Evolutionary conservation across 2,888 invertebrate genomes (phyloP).

Genomic region (Lottia gigantea): DNA sequence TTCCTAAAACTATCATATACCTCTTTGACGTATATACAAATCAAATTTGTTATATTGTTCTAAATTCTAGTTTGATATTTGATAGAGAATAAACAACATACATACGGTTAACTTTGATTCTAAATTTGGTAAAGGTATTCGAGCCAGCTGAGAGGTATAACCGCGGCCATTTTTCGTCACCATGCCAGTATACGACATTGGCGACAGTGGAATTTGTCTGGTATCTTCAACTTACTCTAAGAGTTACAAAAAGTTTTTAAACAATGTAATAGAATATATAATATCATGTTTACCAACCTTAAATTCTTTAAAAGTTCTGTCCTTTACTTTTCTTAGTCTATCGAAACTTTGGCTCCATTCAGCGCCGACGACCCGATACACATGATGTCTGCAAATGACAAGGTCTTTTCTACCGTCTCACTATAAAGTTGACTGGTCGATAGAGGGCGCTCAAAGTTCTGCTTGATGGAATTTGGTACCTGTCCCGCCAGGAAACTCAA

Average conservation of each 20-base stretch:
- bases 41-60: too few species aligned
- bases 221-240: not conserved
- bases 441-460: conserved; percentile 22
- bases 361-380: not conserved
- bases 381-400: conserved; percentile 7
- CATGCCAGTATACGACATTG: not conserved
- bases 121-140: too few species aligned
- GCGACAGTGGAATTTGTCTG: conserved; percentile 9
- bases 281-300: not conserved
- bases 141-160: not conserved
- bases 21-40: too few species aligned
- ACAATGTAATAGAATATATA: not conserved
- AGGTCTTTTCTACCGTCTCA: not conserved
- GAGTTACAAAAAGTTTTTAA: not conserved
- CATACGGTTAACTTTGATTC: too few species aligned
- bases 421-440: conserved; percentile 10
- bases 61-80: too few species aligned
- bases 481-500: conserved; percentile 12
- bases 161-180: not conserved
- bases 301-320: not conserved
- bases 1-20: too few species aligned
- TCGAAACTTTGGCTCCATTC: conserved; percentile 10
- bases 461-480: conserved; percentile 25
- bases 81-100: too few species aligned
- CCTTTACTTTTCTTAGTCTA: not conserved